Evolutionary conservation across 2,113 vertebrate genomes (phyloP), one percentile per base, ranked within the genome.

Genomic region (Propithecus coquereli): DNA sequence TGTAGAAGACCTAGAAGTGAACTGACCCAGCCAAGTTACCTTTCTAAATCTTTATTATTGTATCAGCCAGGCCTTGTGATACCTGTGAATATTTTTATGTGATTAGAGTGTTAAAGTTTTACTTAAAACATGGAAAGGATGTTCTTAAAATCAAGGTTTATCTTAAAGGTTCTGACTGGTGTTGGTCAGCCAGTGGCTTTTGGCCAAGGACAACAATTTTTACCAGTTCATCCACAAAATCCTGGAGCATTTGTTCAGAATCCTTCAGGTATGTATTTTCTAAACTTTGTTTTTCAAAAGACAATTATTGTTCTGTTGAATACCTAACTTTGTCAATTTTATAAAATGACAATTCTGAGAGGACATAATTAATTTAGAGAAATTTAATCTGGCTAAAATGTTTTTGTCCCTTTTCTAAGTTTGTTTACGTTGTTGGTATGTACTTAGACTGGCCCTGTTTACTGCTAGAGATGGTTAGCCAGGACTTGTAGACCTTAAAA

Each of bases 201-300:
- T 86, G 98, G 98, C 84, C 99, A 99, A 96, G 98, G 98, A 97
- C 99, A 99, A 85, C 98, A 99, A 2, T 99, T 99, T 98, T 98
- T 99, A 93, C 98, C 98, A 92, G 96, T 98, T 96, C 98, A 98
- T 88, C 96, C 97, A 94, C 98, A 98, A 94, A 99, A 98, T 98
- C 95, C 99, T 65, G 99, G 98, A 98, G 97, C 98, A 98, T 99
- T 99, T 98, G 97, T 98, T 98, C 98, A 98, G 90, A 99, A 98
- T 97, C 99, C 99, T 94, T 98, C 98, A 98, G 98, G 99, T 99
- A 83, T 97, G 98, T 97, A 61, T 30, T 96, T 90, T 82, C 6
- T 82, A 61, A 91, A 95, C 23, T 77, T 87, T 59, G 16, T 85
- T 93, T 91, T 86, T 68, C 32, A 22, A 87, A 83, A 89, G 37